A percentile compares a stretch with the other conserved stretches of the same genome.
Conservation (phyloP, 2,797 vertebrate genomes). For the Morelia viridis region DNA sequence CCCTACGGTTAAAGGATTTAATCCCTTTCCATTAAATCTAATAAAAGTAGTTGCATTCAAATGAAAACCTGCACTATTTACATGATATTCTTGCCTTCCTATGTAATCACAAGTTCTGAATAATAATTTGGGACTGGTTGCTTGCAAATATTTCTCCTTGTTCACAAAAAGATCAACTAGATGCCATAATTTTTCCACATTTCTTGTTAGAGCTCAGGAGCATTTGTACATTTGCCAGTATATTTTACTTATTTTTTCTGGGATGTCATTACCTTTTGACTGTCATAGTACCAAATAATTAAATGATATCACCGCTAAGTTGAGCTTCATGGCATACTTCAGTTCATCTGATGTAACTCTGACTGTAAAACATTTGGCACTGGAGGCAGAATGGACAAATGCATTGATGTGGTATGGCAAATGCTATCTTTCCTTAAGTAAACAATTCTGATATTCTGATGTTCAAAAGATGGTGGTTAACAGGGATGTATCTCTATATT, state of each 20-base stretch:
- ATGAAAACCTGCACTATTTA: constrained; percentile 15
- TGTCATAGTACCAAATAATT: constrained; percentile 23
- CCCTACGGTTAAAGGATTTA: background rate
- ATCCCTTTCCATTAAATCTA: background rate
- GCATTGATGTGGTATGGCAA: constrained; percentile 33
- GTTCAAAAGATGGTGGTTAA: constrained; percentile 12
- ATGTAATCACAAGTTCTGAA: constrained; percentile 8
- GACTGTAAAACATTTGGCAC: constrained; percentile 14
- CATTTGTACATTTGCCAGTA: constrained; percentile 36
- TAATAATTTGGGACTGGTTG: background rate
- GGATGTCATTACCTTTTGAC: constrained; percentile 31
- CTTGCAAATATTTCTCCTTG: constrained; percentile 21
- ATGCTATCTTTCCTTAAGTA: constrained; percentile 24
- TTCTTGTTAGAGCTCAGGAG: constrained; percentile 17
- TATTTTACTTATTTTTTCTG: constrained; percentile 4
- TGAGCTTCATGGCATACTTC: constrained; percentile 37
- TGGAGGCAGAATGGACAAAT: constrained; percentile 12
- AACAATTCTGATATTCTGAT: constrained; percentile 15
- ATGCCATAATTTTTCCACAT: constrained; percentile 1
- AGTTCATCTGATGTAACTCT: constrained; percentile 21
- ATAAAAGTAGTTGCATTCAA: constrained; percentile 37
- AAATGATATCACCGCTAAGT: background rate
- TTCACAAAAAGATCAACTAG: background rate
- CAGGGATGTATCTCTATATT: too few relatives aligned
- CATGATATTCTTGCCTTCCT: constrained; percentile 15